Conservation (phyloP, 1,140 invertebrate species). For the Calephelis nemesis region DNA sequence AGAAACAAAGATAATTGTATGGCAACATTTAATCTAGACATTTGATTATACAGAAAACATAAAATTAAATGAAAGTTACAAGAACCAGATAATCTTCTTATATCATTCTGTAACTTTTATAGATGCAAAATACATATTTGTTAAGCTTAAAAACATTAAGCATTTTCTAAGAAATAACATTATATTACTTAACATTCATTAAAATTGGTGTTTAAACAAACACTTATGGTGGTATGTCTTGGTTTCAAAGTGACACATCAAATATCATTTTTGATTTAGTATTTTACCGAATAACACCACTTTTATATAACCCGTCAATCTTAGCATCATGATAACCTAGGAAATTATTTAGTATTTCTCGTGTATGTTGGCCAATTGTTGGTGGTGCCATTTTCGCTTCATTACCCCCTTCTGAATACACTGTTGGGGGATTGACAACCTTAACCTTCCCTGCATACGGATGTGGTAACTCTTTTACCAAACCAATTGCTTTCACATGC, state of each 20-base stretch:
- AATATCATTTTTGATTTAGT: conserved; percentile 4
- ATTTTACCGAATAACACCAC: conserved; percentile 50
- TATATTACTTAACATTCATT: too few species aligned
- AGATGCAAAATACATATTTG: too few species aligned
- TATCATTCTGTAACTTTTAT: too few species aligned
- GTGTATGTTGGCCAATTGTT: conserved; percentile 92
- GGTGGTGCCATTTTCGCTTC: conserved; percentile 88
- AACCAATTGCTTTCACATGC: conserved; percentile 87
- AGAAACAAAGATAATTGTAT: too few species aligned
- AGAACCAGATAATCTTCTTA: too few species aligned
- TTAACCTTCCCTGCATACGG: conserved; percentile 85
- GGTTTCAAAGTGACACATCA: background rate
- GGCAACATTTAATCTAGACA: too few species aligned
- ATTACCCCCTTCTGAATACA: conserved; percentile 87
- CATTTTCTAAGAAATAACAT: too few species aligned
- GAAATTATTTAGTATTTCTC: conserved; percentile 85
- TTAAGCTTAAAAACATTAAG: too few species aligned
- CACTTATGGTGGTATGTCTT: too few species aligned
- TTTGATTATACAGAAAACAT: too few species aligned
- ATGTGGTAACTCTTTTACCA: conserved; percentile 90
- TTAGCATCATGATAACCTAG: conserved; percentile 83
- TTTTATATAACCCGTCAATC: conserved; percentile 79
- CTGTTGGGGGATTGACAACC: conserved; percentile 92
- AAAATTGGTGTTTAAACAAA: too few species aligned
- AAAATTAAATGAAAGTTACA: too few species aligned